phyloP scores from a whole-genome alignment of 2,797 vertebrate genomes.

The Ctenochaetus hawaiiensis region DNA sequence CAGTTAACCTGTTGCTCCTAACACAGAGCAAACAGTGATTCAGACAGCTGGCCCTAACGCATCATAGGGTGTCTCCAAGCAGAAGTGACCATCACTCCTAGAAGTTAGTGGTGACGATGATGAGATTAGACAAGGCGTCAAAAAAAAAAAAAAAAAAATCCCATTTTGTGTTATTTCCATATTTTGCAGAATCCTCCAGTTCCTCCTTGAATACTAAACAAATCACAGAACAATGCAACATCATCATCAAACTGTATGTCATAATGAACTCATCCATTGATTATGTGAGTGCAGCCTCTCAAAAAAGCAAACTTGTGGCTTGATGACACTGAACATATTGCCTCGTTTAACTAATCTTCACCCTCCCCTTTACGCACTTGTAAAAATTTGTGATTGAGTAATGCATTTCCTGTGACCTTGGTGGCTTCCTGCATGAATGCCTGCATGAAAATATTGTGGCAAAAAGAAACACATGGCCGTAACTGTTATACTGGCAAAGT shows the following conservation, averaged over 20 bases:
- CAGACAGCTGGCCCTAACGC: not conserved
- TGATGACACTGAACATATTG: slow-evolving; percentile 16
- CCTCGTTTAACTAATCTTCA: slow-evolving; percentile 14
- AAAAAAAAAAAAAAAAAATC: slow-evolving; percentile 11
- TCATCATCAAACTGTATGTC: not conserved
- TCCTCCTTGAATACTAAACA: slow-evolving; percentile 4
- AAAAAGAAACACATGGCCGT: not conserved
- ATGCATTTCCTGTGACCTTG: slow-evolving; percentile 74
- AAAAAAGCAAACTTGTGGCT: not conserved
- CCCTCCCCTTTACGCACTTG: slow-evolving; percentile 59
- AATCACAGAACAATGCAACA: not conserved
- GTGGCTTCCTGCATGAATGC: slow-evolving; percentile 63
- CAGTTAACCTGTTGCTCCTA: slow-evolving; percentile 4
- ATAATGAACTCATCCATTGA: slow-evolving; percentile 27
- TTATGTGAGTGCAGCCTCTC: not conserved
- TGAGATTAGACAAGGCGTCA: slow-evolving; percentile 25
- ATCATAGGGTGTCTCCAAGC: slow-evolving; percentile 9
- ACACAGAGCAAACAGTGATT: slow-evolving; percentile 10
- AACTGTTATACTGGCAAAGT: not conserved
- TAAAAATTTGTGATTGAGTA: slow-evolving; percentile 80
- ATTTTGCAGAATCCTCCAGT: not conserved
- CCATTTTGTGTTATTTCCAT: slow-evolving; percentile 17
- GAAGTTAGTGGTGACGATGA: slow-evolving; percentile 2
- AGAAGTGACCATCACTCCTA: slow-evolving; percentile 26
- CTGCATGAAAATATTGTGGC: slow-evolving; percentile 33